A percentile compares a stretch with the other conserved stretches of the same genome.
Conservation (phyloP, 2,888 invertebrate species). For the Dasypolia templi region DNA sequence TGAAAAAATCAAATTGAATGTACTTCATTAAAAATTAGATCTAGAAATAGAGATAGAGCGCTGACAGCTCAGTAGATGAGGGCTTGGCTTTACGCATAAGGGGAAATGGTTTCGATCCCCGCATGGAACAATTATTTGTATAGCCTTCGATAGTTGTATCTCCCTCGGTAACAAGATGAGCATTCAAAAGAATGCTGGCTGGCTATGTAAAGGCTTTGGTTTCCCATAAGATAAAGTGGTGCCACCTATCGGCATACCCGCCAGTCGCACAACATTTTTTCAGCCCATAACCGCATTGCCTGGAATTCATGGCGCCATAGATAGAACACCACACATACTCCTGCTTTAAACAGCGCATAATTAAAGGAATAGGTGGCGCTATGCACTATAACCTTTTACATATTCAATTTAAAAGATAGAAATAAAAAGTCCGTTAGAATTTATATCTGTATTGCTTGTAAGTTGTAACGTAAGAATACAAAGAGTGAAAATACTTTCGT, state of each 20-base stretch:
- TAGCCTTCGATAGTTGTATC: background rate
- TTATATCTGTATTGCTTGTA: too few relatives aligned
- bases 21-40: background rate
- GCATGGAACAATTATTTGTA: background rate
- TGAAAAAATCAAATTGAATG: background rate
- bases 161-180: background rate
- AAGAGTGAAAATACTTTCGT: background rate
- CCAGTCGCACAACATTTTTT: background rate
- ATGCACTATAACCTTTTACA: rapidly evolving
- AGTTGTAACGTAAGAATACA: background rate
- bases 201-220: background rate
- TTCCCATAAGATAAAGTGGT: background rate
- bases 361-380: slow-evolving; percentile 32
- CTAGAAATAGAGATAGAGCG: background rate
- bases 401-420: background rate
- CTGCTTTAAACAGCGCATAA: background rate
- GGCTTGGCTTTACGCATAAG: background rate
- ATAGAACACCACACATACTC: background rate
- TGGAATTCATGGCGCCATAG: background rate
- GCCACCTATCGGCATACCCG: slow-evolving; percentile 9
- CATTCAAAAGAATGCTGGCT: background rate
- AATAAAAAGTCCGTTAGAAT: too few relatives aligned
- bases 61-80: background rate
- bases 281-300: background rate
- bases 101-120: background rate